phyloP scores from a whole-genome alignment of 92 coral and sea anemone species.

The Porites divaricata region DNA sequence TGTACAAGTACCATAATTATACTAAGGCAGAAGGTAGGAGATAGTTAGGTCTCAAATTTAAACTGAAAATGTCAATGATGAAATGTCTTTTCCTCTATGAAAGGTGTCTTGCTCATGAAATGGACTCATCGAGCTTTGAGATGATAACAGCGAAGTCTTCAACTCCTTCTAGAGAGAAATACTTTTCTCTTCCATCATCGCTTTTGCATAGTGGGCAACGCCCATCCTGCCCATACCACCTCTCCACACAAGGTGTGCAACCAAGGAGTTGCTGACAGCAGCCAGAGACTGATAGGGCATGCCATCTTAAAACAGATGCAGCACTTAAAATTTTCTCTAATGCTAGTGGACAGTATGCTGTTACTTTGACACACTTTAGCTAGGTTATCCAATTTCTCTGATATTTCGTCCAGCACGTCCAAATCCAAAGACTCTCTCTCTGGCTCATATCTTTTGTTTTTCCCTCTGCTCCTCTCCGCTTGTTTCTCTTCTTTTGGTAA shows the following conservation, averaged over 20 bases:
- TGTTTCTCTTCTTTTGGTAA: background rate
- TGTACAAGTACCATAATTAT: no score
- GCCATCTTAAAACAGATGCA: slow-evolving; percentile 7
- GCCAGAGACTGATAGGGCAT: background rate
- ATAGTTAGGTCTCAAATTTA: no score
- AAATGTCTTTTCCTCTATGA: no score
- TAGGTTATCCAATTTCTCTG: background rate
- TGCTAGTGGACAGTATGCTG: background rate
- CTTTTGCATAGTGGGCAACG: background rate
- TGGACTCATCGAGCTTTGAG: background rate
- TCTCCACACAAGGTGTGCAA: background rate
- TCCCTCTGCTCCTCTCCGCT: background rate
- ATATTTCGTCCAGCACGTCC: background rate
- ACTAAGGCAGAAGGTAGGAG: no score
- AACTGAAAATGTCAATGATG: no score
- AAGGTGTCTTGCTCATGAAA: no score
- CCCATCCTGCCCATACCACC: background rate
- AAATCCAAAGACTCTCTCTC: background rate
- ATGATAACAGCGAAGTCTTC: background rate
- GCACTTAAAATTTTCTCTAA: background rate
- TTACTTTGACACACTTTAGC: background rate
- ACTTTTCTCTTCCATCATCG: background rate
- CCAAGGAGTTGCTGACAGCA: slow-evolving; percentile 8
- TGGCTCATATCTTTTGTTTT: background rate
- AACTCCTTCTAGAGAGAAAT: background rate